Percentiles rank a stretch among this genome's conserved stretches.
Conservation (phyloP, 2,888 invertebrate genomes). For the Eupelmus urozonus region DNA sequence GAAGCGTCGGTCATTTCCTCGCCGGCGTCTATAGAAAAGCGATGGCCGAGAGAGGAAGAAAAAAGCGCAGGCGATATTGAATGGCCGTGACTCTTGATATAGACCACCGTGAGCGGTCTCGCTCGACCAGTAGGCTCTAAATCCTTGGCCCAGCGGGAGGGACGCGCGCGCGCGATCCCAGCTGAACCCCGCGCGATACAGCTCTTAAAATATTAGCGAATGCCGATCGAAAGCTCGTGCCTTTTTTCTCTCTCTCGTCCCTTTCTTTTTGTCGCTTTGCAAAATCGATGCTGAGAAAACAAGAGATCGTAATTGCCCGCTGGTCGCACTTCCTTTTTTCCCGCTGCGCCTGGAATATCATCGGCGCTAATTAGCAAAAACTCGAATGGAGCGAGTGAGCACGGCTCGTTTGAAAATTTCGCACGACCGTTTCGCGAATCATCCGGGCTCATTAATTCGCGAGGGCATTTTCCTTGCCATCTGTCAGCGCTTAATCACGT, state of each 20-base stretch:
- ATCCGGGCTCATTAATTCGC: slow-evolving; percentile 52
- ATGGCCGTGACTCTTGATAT: slow-evolving; percentile 69
- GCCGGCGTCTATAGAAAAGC: background rate
- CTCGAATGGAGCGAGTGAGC: background rate
- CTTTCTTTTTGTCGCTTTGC: background rate
- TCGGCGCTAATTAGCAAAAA: background rate
- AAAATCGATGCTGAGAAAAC: slow-evolving; percentile 36
- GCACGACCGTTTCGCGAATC: slow-evolving; percentile 8
- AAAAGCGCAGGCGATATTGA: slow-evolving; percentile 62
- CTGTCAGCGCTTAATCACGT: slow-evolving; percentile 54
- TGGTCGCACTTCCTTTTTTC: background rate
- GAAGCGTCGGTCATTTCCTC: background rate
- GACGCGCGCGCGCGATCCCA: slow-evolving; percentile 64
- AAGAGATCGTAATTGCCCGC: slow-evolving; percentile 15
- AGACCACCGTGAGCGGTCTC: slow-evolving; percentile 69
- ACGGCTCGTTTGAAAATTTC: background rate
- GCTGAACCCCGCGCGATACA: slow-evolving; percentile 67
- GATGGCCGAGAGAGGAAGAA: background rate
- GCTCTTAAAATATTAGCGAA: slow-evolving; percentile 70
- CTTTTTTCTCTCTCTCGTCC: background rate
- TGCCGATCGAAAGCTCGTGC: slow-evolving; percentile 65
- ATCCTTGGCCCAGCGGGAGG: slow-evolving; percentile 75
- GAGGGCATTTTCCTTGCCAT: slow-evolving; percentile 3
- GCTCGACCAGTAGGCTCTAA: slow-evolving; percentile 73
- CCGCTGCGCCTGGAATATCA: background rate